Evolutionary conservation across 2,888 invertebrate species (phyloP), one percentile per base, ranked within the genome.

Genomic region (Busseola fusca): DNA sequence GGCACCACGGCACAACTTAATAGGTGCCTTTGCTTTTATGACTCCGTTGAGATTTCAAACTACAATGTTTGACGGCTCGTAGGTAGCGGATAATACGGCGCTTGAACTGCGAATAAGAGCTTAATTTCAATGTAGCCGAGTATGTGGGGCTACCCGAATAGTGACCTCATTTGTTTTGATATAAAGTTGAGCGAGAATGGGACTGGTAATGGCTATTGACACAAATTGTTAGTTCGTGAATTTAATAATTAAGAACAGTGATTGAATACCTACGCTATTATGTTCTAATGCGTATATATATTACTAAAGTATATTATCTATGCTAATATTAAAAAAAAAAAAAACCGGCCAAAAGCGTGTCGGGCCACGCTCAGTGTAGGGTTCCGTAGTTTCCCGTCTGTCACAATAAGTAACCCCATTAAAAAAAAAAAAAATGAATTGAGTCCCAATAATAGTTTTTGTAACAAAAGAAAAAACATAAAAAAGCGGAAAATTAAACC

Each of bases 11-110:
- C 77, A 80, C 74, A 66, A 79, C 71, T 81, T 81, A 82, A 81
- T 81, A 82, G 76, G 73, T 69, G 62, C 71, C 70, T 69, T 66
- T 73, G 72, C 74, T 77, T 83, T 82, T 83, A 82, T 68, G 78
- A 66, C 69, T 56, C 82, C 80, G 69, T 66, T 62, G 83, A 83
- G 83, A 78, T 60, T 74, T 73, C 70, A 56, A 63, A 65, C 71
- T 67, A 74, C 80, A 66, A 57, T 73, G 81, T 77, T 74, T 77
- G 77, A 83, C 65, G 72, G 68, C 48, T 69, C 40, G 66, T 60
- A 64, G 75, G 65, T 75, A 70, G 68, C 58, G 54, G 37, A 60
- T 59, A 72, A 66, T 78, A 58, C 65, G 52, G 66, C 27, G 45
- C 64, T 62, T 58, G 52, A 30, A 69, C 57, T 57, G 56, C 72